These are phyloP conservation scores for Melanotus villosus DNA, from an alignment of 2,888 invertebrate species.

Conservation along the genomic window DNA sequence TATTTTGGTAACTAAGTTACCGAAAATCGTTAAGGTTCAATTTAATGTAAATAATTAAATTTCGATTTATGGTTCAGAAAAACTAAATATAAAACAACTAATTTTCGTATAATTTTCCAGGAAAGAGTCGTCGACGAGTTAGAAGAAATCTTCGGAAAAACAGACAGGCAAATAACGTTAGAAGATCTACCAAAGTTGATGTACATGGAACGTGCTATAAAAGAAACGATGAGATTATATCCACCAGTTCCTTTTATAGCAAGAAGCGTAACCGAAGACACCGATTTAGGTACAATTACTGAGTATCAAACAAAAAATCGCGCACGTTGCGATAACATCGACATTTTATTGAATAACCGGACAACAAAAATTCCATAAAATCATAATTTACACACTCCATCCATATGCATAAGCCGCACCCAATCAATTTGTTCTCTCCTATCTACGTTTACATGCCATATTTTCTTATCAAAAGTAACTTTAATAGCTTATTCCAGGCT, in stretches of 20 bases:
- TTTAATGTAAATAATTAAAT: too few species aligned
- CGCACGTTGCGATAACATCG: background rate
- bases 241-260: constrained; percentile 60
- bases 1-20: too few species aligned
- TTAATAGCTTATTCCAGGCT: constrained; percentile 12
- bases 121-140: constrained; percentile 62
- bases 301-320: background rate
- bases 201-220: constrained; percentile 61
- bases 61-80: too few species aligned
- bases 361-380: constrained; percentile 30
- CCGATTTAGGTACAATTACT: constrained; percentile 58
- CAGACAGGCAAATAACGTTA: constrained; percentile 52
- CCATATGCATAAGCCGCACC: constrained; percentile 35
- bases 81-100: too few species aligned
- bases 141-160: constrained; percentile 58
- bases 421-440: constrained; percentile 27
- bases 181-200: constrained; percentile 61
- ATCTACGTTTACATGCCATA: constrained; percentile 13
- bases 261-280: constrained; percentile 56
- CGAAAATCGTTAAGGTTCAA: too few species aligned
- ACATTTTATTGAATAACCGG: background rate
- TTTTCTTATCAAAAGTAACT: constrained; percentile 14
- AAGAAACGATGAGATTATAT: constrained; percentile 60
- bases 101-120: constrained; percentile 51
- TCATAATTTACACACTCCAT: constrained; percentile 22